phyloP scores from a whole-genome alignment of 2,113 vertebrate species.

The Tragulus kanchil region DNA sequence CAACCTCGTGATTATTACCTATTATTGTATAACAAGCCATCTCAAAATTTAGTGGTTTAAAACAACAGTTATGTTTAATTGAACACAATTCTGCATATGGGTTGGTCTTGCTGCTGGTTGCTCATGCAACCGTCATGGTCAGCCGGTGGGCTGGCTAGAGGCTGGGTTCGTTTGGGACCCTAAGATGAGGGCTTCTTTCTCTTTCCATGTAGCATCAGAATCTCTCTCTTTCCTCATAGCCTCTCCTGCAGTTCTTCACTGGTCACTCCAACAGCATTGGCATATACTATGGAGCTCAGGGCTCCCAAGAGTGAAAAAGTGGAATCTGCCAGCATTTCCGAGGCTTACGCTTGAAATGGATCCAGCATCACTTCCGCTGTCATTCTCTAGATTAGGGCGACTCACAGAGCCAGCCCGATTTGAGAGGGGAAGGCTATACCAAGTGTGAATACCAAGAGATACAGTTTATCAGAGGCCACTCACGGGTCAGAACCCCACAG shows the following conservation, averaged over 20 bases:
- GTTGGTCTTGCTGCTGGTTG: neutral
- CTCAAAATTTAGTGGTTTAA: neutral
- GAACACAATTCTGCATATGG: neutral
- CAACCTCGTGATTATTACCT: neutral
- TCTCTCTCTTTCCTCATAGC: neutral
- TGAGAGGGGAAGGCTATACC: neutral
- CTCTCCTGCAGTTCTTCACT: neutral
- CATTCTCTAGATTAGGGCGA: neutral
- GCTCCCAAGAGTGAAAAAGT: neutral
- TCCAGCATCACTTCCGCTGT: fast-evolving
- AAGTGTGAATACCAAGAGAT: neutral
- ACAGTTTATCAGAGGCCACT: neutral
- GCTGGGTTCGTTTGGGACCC: neutral
- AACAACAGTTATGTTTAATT: neutral
- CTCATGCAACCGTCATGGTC: neutral
- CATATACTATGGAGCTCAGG: neutral
- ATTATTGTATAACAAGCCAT: too few relatives aligned
- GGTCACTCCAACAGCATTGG: neutral
- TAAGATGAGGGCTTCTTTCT: neutral
- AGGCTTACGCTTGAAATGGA: neutral
- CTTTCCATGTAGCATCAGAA: fast-evolving
- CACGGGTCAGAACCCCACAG: too few relatives aligned
- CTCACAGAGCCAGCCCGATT: neutral
- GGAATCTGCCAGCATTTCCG: too few relatives aligned
- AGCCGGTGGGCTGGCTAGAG: neutral